Percentiles rank a stretch among this genome's conserved stretches.
phyloP scores from a whole-genome alignment of 2,113 vertebrate species.

The Bos indicus region DNA sequence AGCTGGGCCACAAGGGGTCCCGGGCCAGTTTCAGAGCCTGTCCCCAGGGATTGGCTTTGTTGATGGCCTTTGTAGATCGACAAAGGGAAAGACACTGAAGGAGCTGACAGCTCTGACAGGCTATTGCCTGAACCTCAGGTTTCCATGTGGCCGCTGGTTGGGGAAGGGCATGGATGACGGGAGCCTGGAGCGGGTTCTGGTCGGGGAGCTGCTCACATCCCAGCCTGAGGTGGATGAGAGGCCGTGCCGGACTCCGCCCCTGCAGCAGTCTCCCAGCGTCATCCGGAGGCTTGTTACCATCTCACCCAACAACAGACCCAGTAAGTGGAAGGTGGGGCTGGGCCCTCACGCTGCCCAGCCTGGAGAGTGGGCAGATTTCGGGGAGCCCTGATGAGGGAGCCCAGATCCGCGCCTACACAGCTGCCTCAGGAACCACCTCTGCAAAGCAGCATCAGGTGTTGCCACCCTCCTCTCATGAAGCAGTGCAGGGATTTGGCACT shows the following conservation, averaged over 20 bases:
- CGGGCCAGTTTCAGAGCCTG: not conserved
- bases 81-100: not conserved
- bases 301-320: slow-evolving; percentile 97
- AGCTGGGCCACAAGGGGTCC: not conserved
- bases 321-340: slow-evolving; percentile 79
- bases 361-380: not conserved
- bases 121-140: slow-evolving; percentile 80
- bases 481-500: not conserved
- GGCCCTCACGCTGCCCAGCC: not conserved
- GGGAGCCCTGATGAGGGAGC: not conserved
- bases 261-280: slow-evolving; percentile 98
- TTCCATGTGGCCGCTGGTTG: slow-evolving; percentile 97
- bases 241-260: slow-evolving; percentile 93
- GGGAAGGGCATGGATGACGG: slow-evolving; percentile 98
- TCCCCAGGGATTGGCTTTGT: not conserved
- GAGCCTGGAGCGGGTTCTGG: slow-evolving; percentile 95
- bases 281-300: slow-evolving; percentile 97
- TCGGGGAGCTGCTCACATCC: slow-evolving; percentile 93
- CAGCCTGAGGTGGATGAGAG: slow-evolving; percentile 91
- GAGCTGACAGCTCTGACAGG: slow-evolving; percentile 1
- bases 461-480: not conserved
- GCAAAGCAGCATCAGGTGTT: not conserved
- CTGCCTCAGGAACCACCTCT: not conserved
- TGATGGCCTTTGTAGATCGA: not conserved
- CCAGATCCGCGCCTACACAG: not conserved